Base-by-base conservation (phyloP, 1,140 invertebrate genomes). In the Aphis gossypii region DNA sequence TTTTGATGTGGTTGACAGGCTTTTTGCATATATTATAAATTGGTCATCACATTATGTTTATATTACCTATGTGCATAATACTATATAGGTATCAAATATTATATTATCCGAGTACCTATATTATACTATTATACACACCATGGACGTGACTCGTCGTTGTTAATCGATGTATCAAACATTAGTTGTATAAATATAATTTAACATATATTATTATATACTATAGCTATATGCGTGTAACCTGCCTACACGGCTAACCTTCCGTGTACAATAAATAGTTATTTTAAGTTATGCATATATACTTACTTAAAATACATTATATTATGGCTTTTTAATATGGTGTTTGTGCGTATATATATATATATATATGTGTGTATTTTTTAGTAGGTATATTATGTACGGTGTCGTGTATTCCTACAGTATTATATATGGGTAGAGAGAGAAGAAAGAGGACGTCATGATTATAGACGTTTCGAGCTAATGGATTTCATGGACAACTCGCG, bases 1-100 rank as follows among this genome's bases (percentile, higher is more conserved):
- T 83, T 83, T 21, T 38, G 35, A 83, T 83, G 38, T 25, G 35
- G 89, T 56, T 60, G 90, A 91, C 90, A 91, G 90, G 90, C 90
- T 91, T 91, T 91, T 91, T 91, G 90, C 90, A 91, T 91, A 68
- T 76, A 68, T 91, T 68, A 41, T 41, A 91, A 46, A 86, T 76
- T 76, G 60, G 60, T 76, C 60, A n/a, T 76, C 60, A 76, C n/a
- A 76, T 76, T 41, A 41, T 41, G 38, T 41, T 76, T 18, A 76
- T 76, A n/a, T 76, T 76, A n/a, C 18, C 18, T 18, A 14, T n/a
- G 18, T 41, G 38, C 1, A 41, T 41, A 41, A 41, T 41, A 41
- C 38, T 41, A 18, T 41, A 18, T n/a, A 51, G 48, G 48, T 51
- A n/a, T n/a, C n/a, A 20, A 30, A 18, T 84, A 84, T 44, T 84